phyloP scores from a whole-genome alignment of 2,888 invertebrate genomes.

The Gonocerus acuteangulatus region DNA sequence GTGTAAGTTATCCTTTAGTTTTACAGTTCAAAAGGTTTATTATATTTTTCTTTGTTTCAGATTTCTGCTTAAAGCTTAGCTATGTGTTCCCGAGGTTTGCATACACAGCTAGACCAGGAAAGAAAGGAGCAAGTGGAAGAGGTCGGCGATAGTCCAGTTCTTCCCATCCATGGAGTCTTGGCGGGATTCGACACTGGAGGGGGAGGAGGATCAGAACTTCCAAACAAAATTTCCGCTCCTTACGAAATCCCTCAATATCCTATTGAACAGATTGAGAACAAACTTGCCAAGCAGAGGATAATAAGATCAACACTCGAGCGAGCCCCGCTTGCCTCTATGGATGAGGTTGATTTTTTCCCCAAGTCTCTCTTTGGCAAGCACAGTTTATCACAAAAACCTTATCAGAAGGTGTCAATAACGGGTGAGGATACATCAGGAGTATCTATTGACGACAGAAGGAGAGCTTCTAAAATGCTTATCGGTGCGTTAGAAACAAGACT shows the following conservation, averaged over 20 bases:
- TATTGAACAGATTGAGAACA: constrained; percentile 92
- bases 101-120: constrained; percentile 14
- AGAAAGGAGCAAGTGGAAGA: constrained; percentile 8
- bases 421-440: constrained; percentile 95
- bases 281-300: constrained; percentile 79
- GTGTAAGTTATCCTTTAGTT: no score
- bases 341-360: constrained; percentile 70
- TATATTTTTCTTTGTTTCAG: background rate
- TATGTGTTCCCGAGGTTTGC: constrained; percentile 8
- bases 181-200: constrained; percentile 44
- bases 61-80: background rate
- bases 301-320: constrained; percentile 57
- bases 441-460: constrained; percentile 85
- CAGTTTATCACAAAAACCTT: background rate
- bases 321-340: constrained; percentile 48
- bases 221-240: constrained; percentile 66
- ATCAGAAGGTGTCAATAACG: constrained; percentile 85
- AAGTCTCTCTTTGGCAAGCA: constrained; percentile 49
- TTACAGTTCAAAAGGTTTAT: no score
- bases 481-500: constrained; percentile 84
- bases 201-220: constrained; percentile 41
- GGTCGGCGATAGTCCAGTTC: constrained; percentile 6
- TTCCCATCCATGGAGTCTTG: background rate
- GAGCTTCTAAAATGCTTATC: constrained; percentile 79
- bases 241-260: constrained; percentile 97